A percentile compares a stretch with the other conserved stretches of the same genome.
Conservation (phyloP, 2,888 invertebrate species). For the Coleophora flavipennella region DNA sequence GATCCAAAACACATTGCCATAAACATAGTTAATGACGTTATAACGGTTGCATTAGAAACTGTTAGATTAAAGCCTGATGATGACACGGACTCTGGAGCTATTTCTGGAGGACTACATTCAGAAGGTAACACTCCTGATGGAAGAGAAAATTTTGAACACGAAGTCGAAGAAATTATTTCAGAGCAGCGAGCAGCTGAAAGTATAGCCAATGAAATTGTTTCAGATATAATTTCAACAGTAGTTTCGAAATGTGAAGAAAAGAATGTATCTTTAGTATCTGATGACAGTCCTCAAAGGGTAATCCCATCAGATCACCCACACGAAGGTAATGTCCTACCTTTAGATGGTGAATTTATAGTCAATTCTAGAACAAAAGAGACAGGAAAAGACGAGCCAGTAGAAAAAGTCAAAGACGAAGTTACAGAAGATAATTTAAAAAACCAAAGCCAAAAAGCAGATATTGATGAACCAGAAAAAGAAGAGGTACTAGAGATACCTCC, state of each 20-base stretch:
- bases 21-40: slow-evolving; percentile 63
- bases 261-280: slow-evolving; percentile 13
- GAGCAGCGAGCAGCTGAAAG: slow-evolving; percentile 45
- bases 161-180: slow-evolving; percentile 51
- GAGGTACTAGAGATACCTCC: slow-evolving; percentile 75
- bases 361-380: slow-evolving; percentile 34
- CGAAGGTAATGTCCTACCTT: slow-evolving; percentile 57
- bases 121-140: slow-evolving; percentile 65
- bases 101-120: slow-evolving; percentile 57
- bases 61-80: slow-evolving; percentile 58
- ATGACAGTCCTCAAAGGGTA: slow-evolving; percentile 41
- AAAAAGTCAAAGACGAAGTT: slow-evolving; percentile 22
- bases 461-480: slow-evolving; percentile 36
- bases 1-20: slow-evolving; percentile 59
- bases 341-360: slow-evolving; percentile 60
- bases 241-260: slow-evolving; percentile 34
- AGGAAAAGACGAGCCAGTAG: slow-evolving; percentile 18
- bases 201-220: slow-evolving; percentile 48
- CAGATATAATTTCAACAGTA: slow-evolving; percentile 44
- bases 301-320: slow-evolving; percentile 48
- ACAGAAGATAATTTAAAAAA: slow-evolving; percentile 48
- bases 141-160: slow-evolving; percentile 57
- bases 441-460: slow-evolving; percentile 44
- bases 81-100: slow-evolving; percentile 62
- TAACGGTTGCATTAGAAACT: slow-evolving; percentile 59